phyloP scores from a whole-genome alignment of 1,140 invertebrate species.

The Hylaeus anthracinus region DNA sequence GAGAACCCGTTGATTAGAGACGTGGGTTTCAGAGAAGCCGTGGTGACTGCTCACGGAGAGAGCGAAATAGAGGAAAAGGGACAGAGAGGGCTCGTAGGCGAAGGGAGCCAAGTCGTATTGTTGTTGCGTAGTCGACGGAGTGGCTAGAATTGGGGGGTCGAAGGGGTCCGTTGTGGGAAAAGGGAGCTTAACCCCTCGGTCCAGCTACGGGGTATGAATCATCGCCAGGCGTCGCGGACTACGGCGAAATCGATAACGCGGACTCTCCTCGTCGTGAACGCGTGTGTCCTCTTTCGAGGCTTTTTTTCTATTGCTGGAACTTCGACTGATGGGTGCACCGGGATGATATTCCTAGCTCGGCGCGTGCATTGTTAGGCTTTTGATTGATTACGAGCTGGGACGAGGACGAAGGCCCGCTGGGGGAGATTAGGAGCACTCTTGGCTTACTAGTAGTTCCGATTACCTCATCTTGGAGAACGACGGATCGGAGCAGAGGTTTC shows the following conservation, averaged over 20 bases:
- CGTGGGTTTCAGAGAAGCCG: slow-evolving; percentile 21
- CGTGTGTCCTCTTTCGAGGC: slow-evolving; percentile 52
- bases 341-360: background rate
- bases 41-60: slow-evolving; percentile 23
- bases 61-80: slow-evolving; percentile 12
- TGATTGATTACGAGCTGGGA: slow-evolving; percentile 29
- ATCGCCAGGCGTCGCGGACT: slow-evolving; percentile 75
- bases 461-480: background rate
- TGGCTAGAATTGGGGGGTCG: slow-evolving; percentile 27
- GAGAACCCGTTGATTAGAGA: slow-evolving; percentile 41
- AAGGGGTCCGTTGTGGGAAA: slow-evolving; percentile 68
- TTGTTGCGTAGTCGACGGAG: slow-evolving; percentile 52
- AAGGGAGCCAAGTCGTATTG: slow-evolving; percentile 68
- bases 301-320: slow-evolving; percentile 40
- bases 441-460: background rate
- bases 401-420: slow-evolving; percentile 4
- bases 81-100: slow-evolving; percentile 10
- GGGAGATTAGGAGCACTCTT: slow-evolving; percentile 19
- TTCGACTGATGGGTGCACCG: background rate
- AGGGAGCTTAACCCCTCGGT: slow-evolving; percentile 72
- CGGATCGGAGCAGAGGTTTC: background rate
- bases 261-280: slow-evolving; percentile 31
- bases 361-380: slow-evolving; percentile 31
- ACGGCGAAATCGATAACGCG: slow-evolving; percentile 75
- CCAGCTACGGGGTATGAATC: slow-evolving; percentile 75